Percentiles rank a stretch among this genome's conserved stretches.
Conservation (phyloP, 2,888 invertebrate species). For the Stomorhina lunata region DNA sequence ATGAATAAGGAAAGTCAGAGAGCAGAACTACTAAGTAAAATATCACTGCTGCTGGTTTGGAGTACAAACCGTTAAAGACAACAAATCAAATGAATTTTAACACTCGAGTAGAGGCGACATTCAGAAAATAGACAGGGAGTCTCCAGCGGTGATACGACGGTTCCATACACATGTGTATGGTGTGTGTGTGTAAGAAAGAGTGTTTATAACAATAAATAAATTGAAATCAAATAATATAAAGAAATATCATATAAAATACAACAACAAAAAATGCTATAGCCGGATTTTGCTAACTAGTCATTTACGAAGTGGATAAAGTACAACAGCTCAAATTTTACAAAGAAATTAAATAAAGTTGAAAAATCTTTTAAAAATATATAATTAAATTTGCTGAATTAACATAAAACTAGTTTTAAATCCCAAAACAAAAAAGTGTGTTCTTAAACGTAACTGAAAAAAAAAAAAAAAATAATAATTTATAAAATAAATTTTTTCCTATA, state of each 20-base stretch:
- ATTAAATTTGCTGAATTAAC: not conserved
- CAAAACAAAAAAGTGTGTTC: not conserved
- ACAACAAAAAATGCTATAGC: not conserved
- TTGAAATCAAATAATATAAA: not conserved
- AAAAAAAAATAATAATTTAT: no score
- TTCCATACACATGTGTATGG: not conserved
- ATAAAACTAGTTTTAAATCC: slow-evolving; percentile 8
- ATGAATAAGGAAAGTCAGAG: not conserved
- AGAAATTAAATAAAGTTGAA: not conserved
- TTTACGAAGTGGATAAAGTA: not conserved
- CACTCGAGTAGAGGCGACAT: slow-evolving; percentile 50
- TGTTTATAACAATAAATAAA: slow-evolving; percentile 17
- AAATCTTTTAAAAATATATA: not conserved
- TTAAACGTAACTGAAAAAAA: not conserved
- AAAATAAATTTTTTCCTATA: not conserved
- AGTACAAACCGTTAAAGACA: slow-evolving; percentile 39
- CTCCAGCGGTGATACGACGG: not conserved
- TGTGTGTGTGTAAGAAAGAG: not conserved
- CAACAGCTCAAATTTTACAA: not conserved
- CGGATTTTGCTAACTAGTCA: slow-evolving; percentile 27
- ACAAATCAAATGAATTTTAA: slow-evolving; percentile 53
- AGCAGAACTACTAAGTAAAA: slow-evolving; percentile 1
- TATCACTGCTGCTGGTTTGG: slow-evolving; percentile 41
- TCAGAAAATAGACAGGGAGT: not conserved
- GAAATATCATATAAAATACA: not conserved